Conservation (phyloP, 1,140 invertebrate species). For the Drosophila fuyamai region DNA sequence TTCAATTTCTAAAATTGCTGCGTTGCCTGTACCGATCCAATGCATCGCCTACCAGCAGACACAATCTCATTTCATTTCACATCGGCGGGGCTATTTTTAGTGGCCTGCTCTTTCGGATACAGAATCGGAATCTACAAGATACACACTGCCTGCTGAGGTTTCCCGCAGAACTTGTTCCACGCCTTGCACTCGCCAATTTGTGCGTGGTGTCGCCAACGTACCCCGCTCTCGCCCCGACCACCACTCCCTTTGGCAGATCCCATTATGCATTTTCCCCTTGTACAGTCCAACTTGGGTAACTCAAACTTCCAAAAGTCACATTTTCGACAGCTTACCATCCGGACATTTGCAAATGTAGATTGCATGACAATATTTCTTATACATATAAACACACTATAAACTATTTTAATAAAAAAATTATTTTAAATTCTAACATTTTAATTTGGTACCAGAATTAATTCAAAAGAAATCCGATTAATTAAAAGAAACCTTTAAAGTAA, state of each 20-base stretch:
- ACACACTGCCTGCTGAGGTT: constrained; percentile 36
- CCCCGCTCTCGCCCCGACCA: not conserved
- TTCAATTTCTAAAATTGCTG: constrained; percentile 75
- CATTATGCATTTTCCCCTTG: constrained; percentile 17
- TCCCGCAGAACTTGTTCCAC: constrained; percentile 54
- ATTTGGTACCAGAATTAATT: no score
- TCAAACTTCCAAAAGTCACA: not conserved
- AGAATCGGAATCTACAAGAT: constrained; percentile 45
- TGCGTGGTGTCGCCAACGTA: constrained; percentile 47
- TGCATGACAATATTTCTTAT: no score
- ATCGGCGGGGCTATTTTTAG: constrained; percentile 74
- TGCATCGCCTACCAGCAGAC: constrained; percentile 57
- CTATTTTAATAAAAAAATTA: no score
- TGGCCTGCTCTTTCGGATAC: constrained; percentile 48
- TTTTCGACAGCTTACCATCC: not conserved
- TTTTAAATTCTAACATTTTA: no score
- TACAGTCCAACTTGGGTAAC: not conserved
- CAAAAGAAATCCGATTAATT: no score
- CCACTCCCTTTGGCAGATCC: not conserved
- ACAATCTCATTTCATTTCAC: constrained; percentile 76
- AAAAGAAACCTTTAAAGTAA: no score
- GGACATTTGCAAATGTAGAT: no score
- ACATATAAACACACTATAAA: no score
- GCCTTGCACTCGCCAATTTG: constrained; percentile 52
- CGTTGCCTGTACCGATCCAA: constrained; percentile 40